phyloP scores from a whole-genome alignment of 2,113 vertebrate species.

The Acanthochromis polyacanthus region DNA sequence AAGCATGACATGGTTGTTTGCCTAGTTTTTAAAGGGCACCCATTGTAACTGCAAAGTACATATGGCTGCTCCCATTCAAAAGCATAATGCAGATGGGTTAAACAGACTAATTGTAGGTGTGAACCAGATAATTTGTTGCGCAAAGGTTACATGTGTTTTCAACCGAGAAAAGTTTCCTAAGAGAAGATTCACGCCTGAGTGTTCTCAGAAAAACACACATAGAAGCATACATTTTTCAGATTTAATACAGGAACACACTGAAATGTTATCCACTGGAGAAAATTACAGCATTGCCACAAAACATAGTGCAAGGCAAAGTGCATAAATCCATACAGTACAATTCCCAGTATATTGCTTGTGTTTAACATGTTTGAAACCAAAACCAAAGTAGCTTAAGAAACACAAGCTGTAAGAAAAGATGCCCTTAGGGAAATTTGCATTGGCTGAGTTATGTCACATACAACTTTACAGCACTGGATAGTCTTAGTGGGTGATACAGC shows the following conservation, averaged over 20 bases:
- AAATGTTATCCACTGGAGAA: neutral
- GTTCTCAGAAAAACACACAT: neutral
- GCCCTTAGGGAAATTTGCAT: neutral
- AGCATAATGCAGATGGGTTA: slow-evolving; percentile 30
- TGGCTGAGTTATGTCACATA: slow-evolving; percentile 20
- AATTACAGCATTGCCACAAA: neutral
- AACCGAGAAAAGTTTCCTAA: slow-evolving; percentile 26
- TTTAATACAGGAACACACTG: neutral
- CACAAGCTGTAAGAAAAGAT: neutral
- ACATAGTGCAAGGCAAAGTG: neutral
- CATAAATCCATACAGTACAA: neutral
- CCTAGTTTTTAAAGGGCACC: slow-evolving; percentile 23
- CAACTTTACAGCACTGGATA: slow-evolving; percentile 14
- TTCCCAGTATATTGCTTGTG: neutral
- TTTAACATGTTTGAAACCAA: neutral
- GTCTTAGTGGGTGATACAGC: slow-evolving; percentile 8
- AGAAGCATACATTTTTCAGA: slow-evolving; percentile 9
- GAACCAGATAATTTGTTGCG: slow-evolving; percentile 51
- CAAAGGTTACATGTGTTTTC: slow-evolving; percentile 51
- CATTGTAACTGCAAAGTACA: slow-evolving; percentile 9
- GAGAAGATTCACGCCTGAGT: slow-evolving; percentile 16
- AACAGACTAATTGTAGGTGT: slow-evolving; percentile 40
- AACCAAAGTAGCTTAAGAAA: slow-evolving; percentile 25
- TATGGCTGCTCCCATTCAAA: slow-evolving; percentile 15
- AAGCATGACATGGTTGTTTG: slow-evolving; percentile 57